phyloP scores from a whole-genome alignment of 2,113 vertebrate genomes.

The Antechinus stuartii region DNA sequence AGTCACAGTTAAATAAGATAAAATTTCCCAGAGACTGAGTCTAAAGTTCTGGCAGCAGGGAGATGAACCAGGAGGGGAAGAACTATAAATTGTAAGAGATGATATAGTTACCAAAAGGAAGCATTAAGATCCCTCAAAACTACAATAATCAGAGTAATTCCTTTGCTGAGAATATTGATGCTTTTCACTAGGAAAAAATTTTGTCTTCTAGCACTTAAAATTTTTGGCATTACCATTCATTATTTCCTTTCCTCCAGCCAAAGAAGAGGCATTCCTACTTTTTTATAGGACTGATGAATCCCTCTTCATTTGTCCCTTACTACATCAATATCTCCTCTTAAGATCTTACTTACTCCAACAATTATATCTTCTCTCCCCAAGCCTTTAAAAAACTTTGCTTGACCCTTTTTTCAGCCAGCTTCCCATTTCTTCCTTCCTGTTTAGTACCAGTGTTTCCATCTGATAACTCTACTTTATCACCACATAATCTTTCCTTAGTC shows the following conservation, averaged over 20 bases:
- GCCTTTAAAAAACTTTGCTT: background rate
- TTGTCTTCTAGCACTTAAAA: no score
- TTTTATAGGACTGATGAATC: background rate
- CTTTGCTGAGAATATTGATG: background rate
- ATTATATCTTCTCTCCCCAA: background rate
- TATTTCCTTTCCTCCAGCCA: background rate
- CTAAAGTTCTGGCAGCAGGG: background rate
- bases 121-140: background rate
- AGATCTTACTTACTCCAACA: background rate
- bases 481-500: background rate
- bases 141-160: background rate
- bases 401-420: background rate
- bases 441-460: background rate
- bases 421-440: background rate
- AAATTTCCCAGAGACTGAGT: background rate
- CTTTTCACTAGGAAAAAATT: background rate
- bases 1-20: background rate
- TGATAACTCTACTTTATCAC: no score
- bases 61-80: background rate
- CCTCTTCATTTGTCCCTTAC: background rate
- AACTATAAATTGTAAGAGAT: background rate
- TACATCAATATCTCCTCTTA: background rate
- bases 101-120: background rate
- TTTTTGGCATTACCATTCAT: background rate
- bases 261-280: background rate